Base-by-base conservation (phyloP, 37 sponge, comb jelly and placozoan genomes). In the Aplysina aerophoba region DNA sequence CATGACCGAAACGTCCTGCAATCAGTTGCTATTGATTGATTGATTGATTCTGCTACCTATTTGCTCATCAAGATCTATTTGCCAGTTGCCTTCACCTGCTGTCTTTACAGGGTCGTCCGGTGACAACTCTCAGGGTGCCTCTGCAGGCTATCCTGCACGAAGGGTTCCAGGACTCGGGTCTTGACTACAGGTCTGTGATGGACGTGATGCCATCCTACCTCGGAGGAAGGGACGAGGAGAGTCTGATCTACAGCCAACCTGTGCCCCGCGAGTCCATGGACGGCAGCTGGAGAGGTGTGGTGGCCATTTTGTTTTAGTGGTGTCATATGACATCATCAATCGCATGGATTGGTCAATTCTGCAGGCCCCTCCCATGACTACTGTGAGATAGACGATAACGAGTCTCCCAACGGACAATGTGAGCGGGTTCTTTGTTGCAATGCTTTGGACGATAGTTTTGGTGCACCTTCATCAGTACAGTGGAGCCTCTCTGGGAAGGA, bases 51-150 rank as follows among this genome's bases (percentile, higher is more conserved):
- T n/a, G n/a, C n/a, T n/a, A n/a, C n/a, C n/a, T n/a, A n/a, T n/a
- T n/a, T n/a, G n/a, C n/a, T n/a, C n/a, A n/a, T n/a, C n/a, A n/a
- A n/a, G n/a, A n/a, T n/a, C n/a, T n/a, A n/a, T n/a, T n/a, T 58
- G 59, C 19, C 15, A 58, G 19, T 58, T 20, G 59, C 19, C 17
- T 58, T 58, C 24, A 0, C 28, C 19, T 80, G 0, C 16, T 37
- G 35, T 4, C 31, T 61, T 38, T 63, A 1, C 81, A 91, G 91
- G 81, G 81, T 19, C 87, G 77, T 79, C 38, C 88, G 0, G 57
- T 87, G 55, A 86, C 88, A 39, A 15, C 56, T 15, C 84, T 91
- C 19, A 64, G 58, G 39, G 56, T 91, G 11, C 91, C 91, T 30
- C 55, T 85, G 19, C 81, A 91, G n/a, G 75, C 59, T 37, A 55